Conservation (phyloP, 1,140 invertebrate species). For the Leptopilina boulardi region DNA sequence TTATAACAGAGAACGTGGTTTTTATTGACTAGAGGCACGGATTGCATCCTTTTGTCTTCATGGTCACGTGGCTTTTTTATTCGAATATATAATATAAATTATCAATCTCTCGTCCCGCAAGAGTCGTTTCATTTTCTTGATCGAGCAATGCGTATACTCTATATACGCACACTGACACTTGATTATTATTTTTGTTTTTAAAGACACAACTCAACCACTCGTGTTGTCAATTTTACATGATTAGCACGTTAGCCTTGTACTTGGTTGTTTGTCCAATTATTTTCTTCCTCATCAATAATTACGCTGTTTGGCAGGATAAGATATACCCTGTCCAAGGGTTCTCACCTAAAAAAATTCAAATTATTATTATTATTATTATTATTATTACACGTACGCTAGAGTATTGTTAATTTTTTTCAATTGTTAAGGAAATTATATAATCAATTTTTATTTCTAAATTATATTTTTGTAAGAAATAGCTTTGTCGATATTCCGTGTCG, state of each 20-base stretch:
- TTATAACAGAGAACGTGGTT: neutral
- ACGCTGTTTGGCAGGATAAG: slow-evolving; percentile 23
- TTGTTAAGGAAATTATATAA: too few species aligned
- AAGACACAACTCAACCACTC: neutral
- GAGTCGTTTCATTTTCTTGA: neutral
- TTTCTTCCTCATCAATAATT: slow-evolving; percentile 20
- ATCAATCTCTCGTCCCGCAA: slow-evolving; percentile 22
- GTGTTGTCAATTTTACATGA: neutral
- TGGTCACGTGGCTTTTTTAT: neutral
- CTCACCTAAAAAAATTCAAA: slow-evolving; percentile 45
- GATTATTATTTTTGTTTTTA: neutral
- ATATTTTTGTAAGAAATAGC: too few species aligned
- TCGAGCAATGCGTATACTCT: neutral
- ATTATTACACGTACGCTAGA: too few species aligned
- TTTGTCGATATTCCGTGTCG: too few species aligned
- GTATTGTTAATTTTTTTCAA: too few species aligned
- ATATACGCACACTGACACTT: slow-evolving; percentile 9
- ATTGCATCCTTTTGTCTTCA: neutral
- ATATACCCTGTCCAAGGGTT: slow-evolving; percentile 32
- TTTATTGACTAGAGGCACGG: slow-evolving; percentile 26
- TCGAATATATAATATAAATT: too few species aligned
- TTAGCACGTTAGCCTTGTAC: slow-evolving; percentile 10
- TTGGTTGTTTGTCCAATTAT: slow-evolving; percentile 9
- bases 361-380: neutral
- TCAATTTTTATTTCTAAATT: too few species aligned